phyloP scores from a whole-genome alignment of 2,888 invertebrate genomes.

The Watsonalla cultraria region DNA sequence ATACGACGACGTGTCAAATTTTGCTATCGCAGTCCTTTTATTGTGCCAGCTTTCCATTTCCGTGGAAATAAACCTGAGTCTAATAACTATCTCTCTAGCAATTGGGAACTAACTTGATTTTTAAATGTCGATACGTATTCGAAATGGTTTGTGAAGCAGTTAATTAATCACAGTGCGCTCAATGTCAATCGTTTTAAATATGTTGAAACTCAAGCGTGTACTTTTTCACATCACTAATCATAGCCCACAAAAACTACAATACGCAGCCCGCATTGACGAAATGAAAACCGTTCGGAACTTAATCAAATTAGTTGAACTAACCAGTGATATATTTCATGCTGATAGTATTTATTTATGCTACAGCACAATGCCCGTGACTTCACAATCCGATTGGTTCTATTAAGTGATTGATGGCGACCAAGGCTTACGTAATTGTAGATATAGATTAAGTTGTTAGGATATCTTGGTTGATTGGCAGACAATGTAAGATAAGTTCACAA shows the following conservation, averaged over 20 bases:
- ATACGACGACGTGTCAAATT: no score
- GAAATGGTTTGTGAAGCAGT: background rate
- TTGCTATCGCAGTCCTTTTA: no score
- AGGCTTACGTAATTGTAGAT: background rate
- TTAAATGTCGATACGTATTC: no score
- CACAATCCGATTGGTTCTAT: slow-evolving; percentile 28
- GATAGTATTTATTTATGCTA: background rate
- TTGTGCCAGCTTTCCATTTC: no score
- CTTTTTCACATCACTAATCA: background rate
- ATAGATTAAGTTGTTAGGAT: background rate
- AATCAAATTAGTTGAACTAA: slow-evolving; percentile 32
- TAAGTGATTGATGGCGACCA: slow-evolving; percentile 28
- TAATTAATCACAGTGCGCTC: background rate
- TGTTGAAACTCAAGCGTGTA: background rate
- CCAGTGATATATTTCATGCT: background rate
- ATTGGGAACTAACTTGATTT: no score
- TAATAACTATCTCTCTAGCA: no score
- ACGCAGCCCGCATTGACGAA: slow-evolving; percentile 29
- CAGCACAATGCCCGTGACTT: slow-evolving; percentile 9
- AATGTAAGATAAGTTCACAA: background rate
- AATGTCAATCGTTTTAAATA: no score
- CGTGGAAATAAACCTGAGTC: no score
- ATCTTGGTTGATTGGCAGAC: background rate
- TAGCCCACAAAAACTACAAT: slow-evolving; percentile 6
- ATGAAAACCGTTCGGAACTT: slow-evolving; percentile 22